Conservation (phyloP, 2,888 invertebrate species). For the Idaea aversata region DNA sequence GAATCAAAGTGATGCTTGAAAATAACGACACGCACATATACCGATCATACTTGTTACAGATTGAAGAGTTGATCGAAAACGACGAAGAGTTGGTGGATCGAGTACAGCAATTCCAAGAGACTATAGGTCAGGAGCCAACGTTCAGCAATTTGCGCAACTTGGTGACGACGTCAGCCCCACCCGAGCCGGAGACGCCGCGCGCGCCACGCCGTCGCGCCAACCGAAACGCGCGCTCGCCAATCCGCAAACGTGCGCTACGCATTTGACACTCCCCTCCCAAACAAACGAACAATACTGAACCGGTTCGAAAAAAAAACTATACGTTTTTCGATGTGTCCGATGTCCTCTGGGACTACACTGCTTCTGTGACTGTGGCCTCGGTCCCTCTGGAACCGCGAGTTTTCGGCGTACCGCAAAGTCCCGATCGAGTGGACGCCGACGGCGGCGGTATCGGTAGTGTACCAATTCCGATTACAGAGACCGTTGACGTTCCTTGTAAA, state of each 20-base stretch:
- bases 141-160: constrained; percentile 68
- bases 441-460: too few species aligned
- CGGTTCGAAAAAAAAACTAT: too few species aligned
- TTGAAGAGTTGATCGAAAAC: constrained; percentile 66
- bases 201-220: constrained; percentile 33
- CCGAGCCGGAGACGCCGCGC: constrained; percentile 65
- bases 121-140: constrained; percentile 51
- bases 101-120: constrained; percentile 61
- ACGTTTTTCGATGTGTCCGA: not conserved
- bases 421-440: not conserved
- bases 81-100: constrained; percentile 65
- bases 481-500: too few species aligned
- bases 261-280: constrained; percentile 29
- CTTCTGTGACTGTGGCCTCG: not conserved
- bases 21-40: too few species aligned
- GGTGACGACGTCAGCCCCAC: constrained; percentile 63
- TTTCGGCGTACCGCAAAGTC: not conserved
- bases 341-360: not conserved
- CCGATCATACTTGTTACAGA: constrained; percentile 39
- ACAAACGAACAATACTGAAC: not conserved
- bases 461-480: too few species aligned
- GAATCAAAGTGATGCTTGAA: too few species aligned
- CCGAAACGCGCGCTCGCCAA: constrained; percentile 22
- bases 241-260: constrained; percentile 43
- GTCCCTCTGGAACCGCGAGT: not conserved